phyloP scores from a whole-genome alignment of 2,888 invertebrate species.

The Gisinianus flammeolus region DNA sequence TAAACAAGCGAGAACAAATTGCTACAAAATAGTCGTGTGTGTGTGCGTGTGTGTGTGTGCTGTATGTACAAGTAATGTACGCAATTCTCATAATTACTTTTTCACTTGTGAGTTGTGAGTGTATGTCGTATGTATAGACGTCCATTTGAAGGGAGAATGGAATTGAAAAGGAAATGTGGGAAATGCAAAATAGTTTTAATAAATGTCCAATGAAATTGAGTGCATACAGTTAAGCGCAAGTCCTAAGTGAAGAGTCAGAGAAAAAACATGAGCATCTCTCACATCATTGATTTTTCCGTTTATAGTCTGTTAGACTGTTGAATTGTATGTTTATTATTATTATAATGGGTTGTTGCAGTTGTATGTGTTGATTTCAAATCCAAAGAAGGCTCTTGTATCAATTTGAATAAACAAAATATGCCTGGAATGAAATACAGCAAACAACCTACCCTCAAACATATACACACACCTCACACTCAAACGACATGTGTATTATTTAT shows the following conservation, averaged over 20 bases:
- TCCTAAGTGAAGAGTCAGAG: neutral
- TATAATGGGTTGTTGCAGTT: too few relatives aligned
- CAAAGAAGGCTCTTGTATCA: too few relatives aligned
- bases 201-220: neutral
- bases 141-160: too few relatives aligned
- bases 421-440: conserved; percentile 13
- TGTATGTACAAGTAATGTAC: too few relatives aligned
- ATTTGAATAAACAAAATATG: neutral
- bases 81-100: too few relatives aligned
- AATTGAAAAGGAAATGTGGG: neutral
- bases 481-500: conserved; percentile 4
- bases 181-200: too few relatives aligned
- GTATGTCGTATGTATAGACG: too few relatives aligned
- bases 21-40: too few relatives aligned
- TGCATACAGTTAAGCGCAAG: neutral
- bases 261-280: neutral
- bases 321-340: neutral
- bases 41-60: too few relatives aligned
- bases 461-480: neutral
- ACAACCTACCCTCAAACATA: neutral
- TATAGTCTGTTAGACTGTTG: neutral
- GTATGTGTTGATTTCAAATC: neutral
- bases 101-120: too few relatives aligned
- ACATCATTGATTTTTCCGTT: neutral
- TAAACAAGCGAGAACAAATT: too few relatives aligned